phyloP scores from a whole-genome alignment of 2,888 invertebrate genomes.

The Erynnis tages region DNA sequence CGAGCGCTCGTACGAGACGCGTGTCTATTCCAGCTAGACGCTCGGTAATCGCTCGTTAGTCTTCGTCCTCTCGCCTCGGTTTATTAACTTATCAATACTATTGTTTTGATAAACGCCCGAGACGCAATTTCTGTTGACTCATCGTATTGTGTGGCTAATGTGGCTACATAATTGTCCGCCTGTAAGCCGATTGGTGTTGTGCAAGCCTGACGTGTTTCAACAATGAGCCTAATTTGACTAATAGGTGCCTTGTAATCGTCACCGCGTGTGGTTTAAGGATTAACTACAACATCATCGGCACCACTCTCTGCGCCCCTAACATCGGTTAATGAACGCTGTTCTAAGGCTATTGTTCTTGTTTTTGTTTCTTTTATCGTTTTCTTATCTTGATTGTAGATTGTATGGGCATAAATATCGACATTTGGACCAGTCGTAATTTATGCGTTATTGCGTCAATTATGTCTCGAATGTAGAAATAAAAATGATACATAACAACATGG shows the following conservation, averaged over 20 bases:
- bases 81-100: slow-evolving; percentile 81
- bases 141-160: slow-evolving; percentile 63
- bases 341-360: slow-evolving; percentile 70
- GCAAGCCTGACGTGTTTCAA: slow-evolving; percentile 64
- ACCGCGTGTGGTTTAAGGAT: slow-evolving; percentile 79
- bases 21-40: slow-evolving; percentile 59
- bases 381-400: slow-evolving; percentile 38
- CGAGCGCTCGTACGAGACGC: slow-evolving; percentile 47
- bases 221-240: slow-evolving; percentile 82
- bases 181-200: slow-evolving; percentile 76
- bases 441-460: slow-evolving; percentile 10
- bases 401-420: slow-evolving; percentile 33
- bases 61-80: slow-evolving; percentile 65
- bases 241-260: slow-evolving; percentile 80
- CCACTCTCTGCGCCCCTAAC: slow-evolving; percentile 52
- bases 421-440: slow-evolving; percentile 19
- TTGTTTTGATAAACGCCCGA: slow-evolving; percentile 79
- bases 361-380: slow-evolving; percentile 40
- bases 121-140: slow-evolving; percentile 76
- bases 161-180: slow-evolving; percentile 68
- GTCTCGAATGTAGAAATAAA: slow-evolving; percentile 1
- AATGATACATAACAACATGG: not conserved
- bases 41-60: slow-evolving; percentile 71
- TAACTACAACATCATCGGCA: slow-evolving; percentile 60
- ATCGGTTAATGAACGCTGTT: slow-evolving; percentile 66